Evolutionary conservation across 2,113 vertebrate species (phyloP), one percentile per base, ranked within the genome.

Genomic region (Suncus etruscus): DNA sequence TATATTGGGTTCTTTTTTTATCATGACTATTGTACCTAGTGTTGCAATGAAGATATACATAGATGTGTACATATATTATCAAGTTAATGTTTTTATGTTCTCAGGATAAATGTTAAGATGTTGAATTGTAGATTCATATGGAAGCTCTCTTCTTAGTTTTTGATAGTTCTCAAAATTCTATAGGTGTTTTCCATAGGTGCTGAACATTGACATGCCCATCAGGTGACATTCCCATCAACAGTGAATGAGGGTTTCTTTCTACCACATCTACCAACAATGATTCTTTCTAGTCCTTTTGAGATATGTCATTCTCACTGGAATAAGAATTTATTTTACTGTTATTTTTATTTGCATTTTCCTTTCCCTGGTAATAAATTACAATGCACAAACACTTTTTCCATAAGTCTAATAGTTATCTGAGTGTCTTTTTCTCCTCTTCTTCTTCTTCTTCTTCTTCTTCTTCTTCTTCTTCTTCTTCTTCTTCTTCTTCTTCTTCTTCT

Each of bases 141-240:
- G 1, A 69, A 90, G 73, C 75, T 77, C n/a, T 24, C 24, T 85
- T 66, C 92, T 91, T 68, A 78, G 68, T n/a, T 77, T 79, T 77
- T 84, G 51, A 84, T 51, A n/a, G 66, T 10, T 54, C 54, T 54
- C 54, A 4, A 54, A 15, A 54, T 39, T 39, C 39, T 39, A 39
- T 39, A 39, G 39, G 1, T 54, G 54, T 54, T 54, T 54, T 54
- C 54, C 54, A 54, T 54, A 54, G 18, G 18, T 12, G 1, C 9
- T 54, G 54, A 54, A 54, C 54, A 16, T 4, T 54, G 54, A 54
- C 54, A 54, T 54, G 10, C 54, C 9, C 9, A 54, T 16, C 54
- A 54, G 54, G 4, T 54, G 54, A 54, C 54, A 54, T 54, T 54
- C 54, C 4, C 54, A 54, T 16, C 54, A 54, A 11, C 11, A 14